phyloP scores from a whole-genome alignment of 1,140 invertebrate genomes.

The Drosophila orena region DNA sequence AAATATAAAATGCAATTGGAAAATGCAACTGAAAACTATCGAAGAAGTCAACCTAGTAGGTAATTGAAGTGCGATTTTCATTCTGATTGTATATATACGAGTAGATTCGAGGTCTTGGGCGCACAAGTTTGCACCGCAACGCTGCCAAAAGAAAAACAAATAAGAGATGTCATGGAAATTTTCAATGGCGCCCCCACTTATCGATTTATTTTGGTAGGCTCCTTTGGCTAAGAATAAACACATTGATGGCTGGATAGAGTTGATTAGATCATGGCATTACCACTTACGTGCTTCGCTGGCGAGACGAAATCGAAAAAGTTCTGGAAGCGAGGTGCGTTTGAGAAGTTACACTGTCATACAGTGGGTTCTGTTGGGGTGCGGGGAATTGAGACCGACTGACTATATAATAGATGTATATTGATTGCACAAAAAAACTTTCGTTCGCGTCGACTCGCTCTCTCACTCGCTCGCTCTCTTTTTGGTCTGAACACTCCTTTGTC shows the following conservation, averaged over 20 bases:
- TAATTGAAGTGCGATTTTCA: not conserved
- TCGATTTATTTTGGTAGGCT: slow-evolving; percentile 28
- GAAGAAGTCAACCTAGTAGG: no score
- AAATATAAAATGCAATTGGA: no score
- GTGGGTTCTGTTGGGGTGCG: not conserved
- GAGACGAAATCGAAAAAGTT: slow-evolving; percentile 10
- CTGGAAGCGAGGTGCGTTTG: slow-evolving; percentile 11
- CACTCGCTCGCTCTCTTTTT: slow-evolving; percentile 9
- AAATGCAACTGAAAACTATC: no score
- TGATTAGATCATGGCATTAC: slow-evolving; percentile 44
- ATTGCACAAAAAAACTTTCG: slow-evolving; percentile 51
- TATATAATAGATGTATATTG: slow-evolving; percentile 58
- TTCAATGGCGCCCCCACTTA: slow-evolving; percentile 28
- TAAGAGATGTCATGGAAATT: slow-evolving; percentile 42
- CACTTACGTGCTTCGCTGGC: slow-evolving; percentile 32
- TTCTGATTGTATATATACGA: no score
- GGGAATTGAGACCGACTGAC: slow-evolving; percentile 12
- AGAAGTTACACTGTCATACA: slow-evolving; percentile 42
- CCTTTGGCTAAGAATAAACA: slow-evolving; percentile 11
- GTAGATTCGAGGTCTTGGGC: no score
- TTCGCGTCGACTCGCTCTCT: slow-evolving; percentile 37
- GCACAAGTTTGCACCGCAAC: not conserved
- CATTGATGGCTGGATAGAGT: not conserved
- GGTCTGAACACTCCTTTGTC: slow-evolving; percentile 42
- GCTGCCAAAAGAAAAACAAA: slow-evolving; percentile 9